Evolutionary conservation across 2,797 vertebrate species (phyloP).

Genomic region (Takifugu rubripes): DNA sequence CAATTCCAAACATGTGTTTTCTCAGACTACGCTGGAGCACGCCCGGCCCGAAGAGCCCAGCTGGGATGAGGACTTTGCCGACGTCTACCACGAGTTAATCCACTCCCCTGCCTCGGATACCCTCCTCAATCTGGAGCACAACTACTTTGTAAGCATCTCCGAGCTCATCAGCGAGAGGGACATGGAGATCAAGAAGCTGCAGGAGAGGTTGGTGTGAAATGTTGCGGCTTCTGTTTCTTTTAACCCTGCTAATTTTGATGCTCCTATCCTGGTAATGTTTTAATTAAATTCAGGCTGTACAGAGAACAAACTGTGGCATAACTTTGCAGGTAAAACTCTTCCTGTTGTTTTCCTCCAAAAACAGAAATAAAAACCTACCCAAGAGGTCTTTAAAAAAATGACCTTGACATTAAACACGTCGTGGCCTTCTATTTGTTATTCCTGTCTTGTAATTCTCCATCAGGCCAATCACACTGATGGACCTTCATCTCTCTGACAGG

Average conservation of each 20-base stretch:
- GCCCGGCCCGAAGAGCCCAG: conserved; percentile 90
- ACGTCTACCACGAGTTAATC: conserved; percentile 95
- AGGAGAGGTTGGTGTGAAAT: conserved; percentile 81
- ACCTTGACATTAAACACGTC: too few relatives aligned
- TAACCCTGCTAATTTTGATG: too few relatives aligned
- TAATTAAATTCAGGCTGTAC: too few relatives aligned
- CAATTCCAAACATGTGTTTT: neutral
- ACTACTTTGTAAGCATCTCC: conserved; percentile 96
- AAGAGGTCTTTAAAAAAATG: too few relatives aligned
- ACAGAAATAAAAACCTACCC: too few relatives aligned
- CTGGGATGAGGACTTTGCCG: conserved; percentile 97
- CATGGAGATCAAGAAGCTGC: conserved; percentile 90
- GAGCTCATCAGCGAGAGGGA: conserved; percentile 96
- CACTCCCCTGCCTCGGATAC: conserved; percentile 97
- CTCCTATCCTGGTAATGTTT: too few relatives aligned
- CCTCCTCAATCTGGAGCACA: conserved; percentile 94
- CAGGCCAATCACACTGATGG: neutral
- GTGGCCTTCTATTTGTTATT: too few relatives aligned
- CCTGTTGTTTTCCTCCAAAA: too few relatives aligned
- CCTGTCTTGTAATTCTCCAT: neutral
- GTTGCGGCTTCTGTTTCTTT: neutral
- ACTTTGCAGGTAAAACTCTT: too few relatives aligned
- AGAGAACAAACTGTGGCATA: too few relatives aligned
- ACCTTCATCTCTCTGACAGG: conserved; percentile 60
- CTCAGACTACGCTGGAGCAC: conserved; percentile 87